Evolutionary conservation across 2,888 invertebrate genomes (phyloP), one percentile per base, ranked within the genome.

Genomic region (Amiota mariae): DNA sequence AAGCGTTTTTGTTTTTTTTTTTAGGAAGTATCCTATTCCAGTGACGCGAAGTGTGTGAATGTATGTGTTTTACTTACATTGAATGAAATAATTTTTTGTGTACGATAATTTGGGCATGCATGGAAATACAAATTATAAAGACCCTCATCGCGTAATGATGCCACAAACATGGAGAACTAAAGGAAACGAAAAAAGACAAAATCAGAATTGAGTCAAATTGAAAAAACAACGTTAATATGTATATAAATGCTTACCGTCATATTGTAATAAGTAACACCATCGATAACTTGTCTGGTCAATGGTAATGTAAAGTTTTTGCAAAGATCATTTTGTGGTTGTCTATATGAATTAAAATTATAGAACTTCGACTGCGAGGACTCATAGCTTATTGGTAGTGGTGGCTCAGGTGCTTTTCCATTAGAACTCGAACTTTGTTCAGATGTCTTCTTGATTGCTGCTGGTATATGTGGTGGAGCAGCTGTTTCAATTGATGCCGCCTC

Each of bases 51-150:
- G 8, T 36, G 36, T 36, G 36, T 36, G 36, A 6, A 24, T 24
- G 24, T 24, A 24, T 24, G 3, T 36, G 36, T 36, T 36, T 36
- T 36, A 88, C 92, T 92, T 90, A 96, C 95, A 87, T 93, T 92
- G 82, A 96, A 94, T 82, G 94, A 94, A 12, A 90, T 76, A 48
- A 81, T 76, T 67, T 87, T 84, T 0, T 93, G 91, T 1, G 77
- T 87, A 12, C 91, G 90, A 76, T 93, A 93, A 83, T 93, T 94
- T 36, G 95, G 95, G 89, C 99, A 99, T 87, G 96, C 98, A 90
- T 98, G 98, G 89, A 98, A 98, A 88, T 96, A 97, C 68, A 99
- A 91, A 90, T 96, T 97, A 90, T 99, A 99, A 3, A 98, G 92
- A 0, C 99, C 99, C 89, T 97, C 96, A 83, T 97, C 96, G 57